phyloP scores from a whole-genome alignment of 2,113 vertebrate species.

The Zeus faber region DNA sequence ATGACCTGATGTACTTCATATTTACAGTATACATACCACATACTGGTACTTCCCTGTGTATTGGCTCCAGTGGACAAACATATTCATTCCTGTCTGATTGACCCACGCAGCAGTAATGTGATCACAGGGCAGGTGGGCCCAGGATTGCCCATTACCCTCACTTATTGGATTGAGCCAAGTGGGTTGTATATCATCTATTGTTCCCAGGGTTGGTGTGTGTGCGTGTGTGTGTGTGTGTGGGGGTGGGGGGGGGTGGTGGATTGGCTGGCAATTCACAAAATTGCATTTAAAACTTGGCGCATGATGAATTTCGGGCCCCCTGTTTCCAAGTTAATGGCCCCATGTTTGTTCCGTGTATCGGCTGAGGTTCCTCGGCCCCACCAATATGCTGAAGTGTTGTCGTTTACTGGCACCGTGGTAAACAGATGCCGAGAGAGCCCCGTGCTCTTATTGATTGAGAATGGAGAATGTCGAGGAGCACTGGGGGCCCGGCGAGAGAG shows the following conservation, averaged over 20 bases:
- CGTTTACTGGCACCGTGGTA: conserved; percentile 47
- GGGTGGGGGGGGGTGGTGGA: conserved; percentile 48
- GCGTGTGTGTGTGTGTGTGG: no score
- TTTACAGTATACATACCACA: neutral
- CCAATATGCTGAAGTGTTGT: conserved; percentile 36
- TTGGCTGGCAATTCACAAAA: conserved; percentile 75
- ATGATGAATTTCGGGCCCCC: conserved; percentile 66
- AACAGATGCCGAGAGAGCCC: conserved; percentile 33
- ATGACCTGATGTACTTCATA: neutral
- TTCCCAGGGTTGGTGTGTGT: conserved; percentile 59
- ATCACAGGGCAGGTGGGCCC: conserved; percentile 77
- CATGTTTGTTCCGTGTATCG: conserved; percentile 48
- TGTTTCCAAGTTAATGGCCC: conserved; percentile 63
- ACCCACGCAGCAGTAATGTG: conserved; percentile 67
- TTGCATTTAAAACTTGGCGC: conserved; percentile 73
- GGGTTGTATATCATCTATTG: conserved; percentile 80
- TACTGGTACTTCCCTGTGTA: conserved; percentile 24
- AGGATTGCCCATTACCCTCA: conserved; percentile 63
- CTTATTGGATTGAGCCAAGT: conserved; percentile 79
- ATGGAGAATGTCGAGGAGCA: conserved; percentile 42
- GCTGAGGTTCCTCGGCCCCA: conserved; percentile 31
- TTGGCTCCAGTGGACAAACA: conserved; percentile 50
- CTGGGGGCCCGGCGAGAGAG: conserved; percentile 28
- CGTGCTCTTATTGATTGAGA: conserved; percentile 54
- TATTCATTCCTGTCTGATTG: conserved; percentile 67